Evolutionary conservation across 2,113 vertebrate species (phyloP), one percentile per base, ranked within the genome.

Genomic region (Ifrita kowaldi): DNA sequence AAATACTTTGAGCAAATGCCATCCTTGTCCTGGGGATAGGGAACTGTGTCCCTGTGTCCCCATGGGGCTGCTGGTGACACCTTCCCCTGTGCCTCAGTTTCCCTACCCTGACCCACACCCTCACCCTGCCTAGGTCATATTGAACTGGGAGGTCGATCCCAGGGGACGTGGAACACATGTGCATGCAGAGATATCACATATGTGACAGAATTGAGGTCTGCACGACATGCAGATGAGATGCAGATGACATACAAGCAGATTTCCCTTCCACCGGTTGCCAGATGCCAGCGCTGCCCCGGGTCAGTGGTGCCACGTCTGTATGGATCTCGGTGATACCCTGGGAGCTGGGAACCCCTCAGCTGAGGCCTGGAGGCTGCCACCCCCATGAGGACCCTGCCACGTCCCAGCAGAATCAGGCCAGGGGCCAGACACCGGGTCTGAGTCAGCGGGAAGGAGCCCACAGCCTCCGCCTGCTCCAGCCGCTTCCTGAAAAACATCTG

Each of bases 401-500:
- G 1, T 75, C 65, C 42, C 41, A 47, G 59, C 52, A 49, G 85
- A 73, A 50, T 33, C 33, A 35, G 65, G 62, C 70, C 7, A 4
- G 28, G 47, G 4, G 44, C 77, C 91, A 87, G 82, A 49, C 28
- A 8, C 15, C 0, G 1, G 59, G 13, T 60, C 81, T 95, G 93
- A 96, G 73, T 96, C 93, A 96, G 90, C 33, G 0, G 37, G 52
- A 86, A 14, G 13, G 56, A 93, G 49, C 33, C 68, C 68, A 55
- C 59, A 30, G 46, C 69, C 73, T 52, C 85, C 8, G 30, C 70
- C 62, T 35, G 84, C 75, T 64, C 65, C 33, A 4, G 52, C 46
- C 1, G 0, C 91, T 93, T 96, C 94, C 93, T 42, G 44, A 82
- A 84, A 92, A 88, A 85, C 95, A 93, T 90, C 94, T 93, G 91